Conservation (phyloP, 2,888 invertebrate species). For the Morinoia aosen region DNA sequence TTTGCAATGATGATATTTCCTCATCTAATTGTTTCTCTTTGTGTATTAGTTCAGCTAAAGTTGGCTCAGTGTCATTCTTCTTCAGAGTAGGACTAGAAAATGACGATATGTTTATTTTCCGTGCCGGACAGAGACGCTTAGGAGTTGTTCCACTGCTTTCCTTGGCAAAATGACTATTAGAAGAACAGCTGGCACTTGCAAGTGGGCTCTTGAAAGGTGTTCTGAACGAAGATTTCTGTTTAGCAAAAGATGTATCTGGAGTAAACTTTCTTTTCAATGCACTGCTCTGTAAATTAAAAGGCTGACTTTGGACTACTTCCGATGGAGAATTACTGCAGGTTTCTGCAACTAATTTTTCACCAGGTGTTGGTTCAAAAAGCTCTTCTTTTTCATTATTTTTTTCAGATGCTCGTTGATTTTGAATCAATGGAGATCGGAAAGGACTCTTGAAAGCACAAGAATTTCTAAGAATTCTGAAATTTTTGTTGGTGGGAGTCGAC, state of each 20-base stretch:
- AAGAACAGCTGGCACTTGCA: not conserved
- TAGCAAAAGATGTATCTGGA: not conserved
- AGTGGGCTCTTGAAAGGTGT: constrained; percentile 38
- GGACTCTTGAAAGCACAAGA: constrained; percentile 33
- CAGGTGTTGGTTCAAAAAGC: not conserved
- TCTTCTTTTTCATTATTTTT: not conserved
- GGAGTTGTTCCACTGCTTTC: not conserved
- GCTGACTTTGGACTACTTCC: not conserved
- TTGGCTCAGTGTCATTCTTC: not conserved
- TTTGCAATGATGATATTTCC: constrained; percentile 64
- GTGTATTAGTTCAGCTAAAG: constrained; percentile 34
- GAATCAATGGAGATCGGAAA: not conserved
- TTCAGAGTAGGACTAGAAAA: not conserved
- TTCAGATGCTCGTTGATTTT: not conserved
- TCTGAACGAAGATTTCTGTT: not conserved
- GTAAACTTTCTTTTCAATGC: constrained; percentile 27
- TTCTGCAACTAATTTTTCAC: not conserved
- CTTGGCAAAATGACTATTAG: not conserved
- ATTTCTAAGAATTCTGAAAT: not conserved
- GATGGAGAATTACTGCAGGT: not conserved
- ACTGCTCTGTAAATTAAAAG: not conserved
- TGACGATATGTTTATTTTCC: not conserved
- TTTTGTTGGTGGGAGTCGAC: constrained; percentile 9
- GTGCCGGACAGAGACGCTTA: not conserved
- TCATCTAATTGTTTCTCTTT: constrained; percentile 64